Base-by-base conservation (phyloP, 2,888 invertebrate species). In the Himalopsyche japonica region DNA sequence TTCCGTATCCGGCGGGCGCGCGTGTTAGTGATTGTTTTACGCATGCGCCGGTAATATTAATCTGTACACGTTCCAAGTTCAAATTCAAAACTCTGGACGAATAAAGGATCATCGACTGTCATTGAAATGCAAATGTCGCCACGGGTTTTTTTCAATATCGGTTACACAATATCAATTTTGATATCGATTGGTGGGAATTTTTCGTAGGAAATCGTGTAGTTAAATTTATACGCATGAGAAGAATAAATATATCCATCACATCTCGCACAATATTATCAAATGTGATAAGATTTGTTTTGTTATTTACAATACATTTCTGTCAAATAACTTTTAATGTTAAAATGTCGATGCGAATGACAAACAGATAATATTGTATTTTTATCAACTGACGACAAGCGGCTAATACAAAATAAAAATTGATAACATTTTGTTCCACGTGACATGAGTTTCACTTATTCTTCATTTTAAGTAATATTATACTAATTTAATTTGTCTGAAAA, bases 1-100 rank as follows among this genome's bases (percentile, higher is more conserved):
- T 85, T 85, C 85, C 85, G 85, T 82, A 85, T 85, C 85, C 85
- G 85, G 83, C 47, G 81, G 32, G 80, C 48, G 85, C 81, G 81
- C 81, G 82, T 82, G 79, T 49, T 82, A 64, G 24, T 77, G 37
- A 37, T 70, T 70, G 27, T 24, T 34, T 15, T 12, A 37, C 82
- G 70, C 82, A 79, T 79, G 82, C 77, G 80, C 83, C 82, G 57
- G 20, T 48, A 81, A 57, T 80, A 70, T 64, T 70, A 77, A 80
- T 27, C 77, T 57, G 47, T 10, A 43, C 76, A 37, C 70, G 80
- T 70, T 64, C 70, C 57, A 83, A 80, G 34, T 76, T 48, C 57
- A 76, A 83, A 76, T 81, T 48, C 24, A 77, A 77, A 18, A 70
- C 27, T 70, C 70, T 24, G 15, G 24, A 27, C 24, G 57, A 57